Evolutionary conservation across 2,113 vertebrate species (phyloP).

Genomic region (Neodon shergylaensis): DNA sequence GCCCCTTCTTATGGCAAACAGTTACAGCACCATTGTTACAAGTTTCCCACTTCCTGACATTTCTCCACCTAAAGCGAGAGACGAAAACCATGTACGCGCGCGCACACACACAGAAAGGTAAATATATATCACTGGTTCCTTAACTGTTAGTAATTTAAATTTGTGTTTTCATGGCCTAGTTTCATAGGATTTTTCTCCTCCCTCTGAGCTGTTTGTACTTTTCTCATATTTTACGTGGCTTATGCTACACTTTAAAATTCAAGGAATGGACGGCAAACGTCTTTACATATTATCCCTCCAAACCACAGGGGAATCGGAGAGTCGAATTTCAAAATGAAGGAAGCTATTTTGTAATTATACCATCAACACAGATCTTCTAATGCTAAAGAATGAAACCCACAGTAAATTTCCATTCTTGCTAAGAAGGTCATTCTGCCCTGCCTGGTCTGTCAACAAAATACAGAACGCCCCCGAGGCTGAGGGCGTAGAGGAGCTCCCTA

Average conservation of each 20-base stretch:
- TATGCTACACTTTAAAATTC: background rate
- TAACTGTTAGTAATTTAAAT: background rate
- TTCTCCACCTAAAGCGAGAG: constrained; percentile 4
- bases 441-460: background rate
- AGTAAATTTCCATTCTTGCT: constrained; percentile 34
- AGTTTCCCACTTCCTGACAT: constrained; percentile 34
- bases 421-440: constrained; percentile 24
- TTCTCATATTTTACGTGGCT: background rate
- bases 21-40: constrained; percentile 33
- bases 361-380: constrained; percentile 29
- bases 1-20: constrained; percentile 32
- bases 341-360: background rate
- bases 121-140: background rate
- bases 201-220: background rate
- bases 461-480: background rate
- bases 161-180: background rate
- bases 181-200: background rate
- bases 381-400: constrained; percentile 25
- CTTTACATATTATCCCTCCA: background rate
- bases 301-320: constrained; percentile 15
- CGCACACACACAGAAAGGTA: background rate
- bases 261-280: background rate
- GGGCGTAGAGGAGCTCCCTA: background rate
- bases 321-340: constrained; percentile 6
- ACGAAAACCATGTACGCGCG: background rate